phyloP scores from a whole-genome alignment of 2,113 vertebrate genomes.

The Candoia aspera region DNA sequence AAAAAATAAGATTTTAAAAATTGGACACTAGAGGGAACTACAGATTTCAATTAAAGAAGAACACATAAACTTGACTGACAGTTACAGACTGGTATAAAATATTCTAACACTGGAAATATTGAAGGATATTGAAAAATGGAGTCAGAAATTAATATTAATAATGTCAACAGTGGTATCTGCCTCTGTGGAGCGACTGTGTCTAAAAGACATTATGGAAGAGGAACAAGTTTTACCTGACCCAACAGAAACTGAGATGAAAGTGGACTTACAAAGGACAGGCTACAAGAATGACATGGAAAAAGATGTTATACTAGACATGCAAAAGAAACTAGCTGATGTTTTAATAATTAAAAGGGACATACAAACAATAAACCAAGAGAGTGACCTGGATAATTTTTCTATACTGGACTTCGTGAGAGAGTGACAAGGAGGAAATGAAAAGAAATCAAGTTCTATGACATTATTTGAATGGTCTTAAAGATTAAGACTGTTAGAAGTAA shows the following conservation, averaged over 20 bases:
- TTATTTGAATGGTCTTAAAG: too few species aligned
- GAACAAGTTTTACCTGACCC: neutral
- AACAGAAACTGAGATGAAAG: neutral
- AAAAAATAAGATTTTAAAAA: neutral
- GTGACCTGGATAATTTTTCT: too few species aligned
- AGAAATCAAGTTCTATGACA: too few species aligned
- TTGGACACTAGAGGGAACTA: neutral
- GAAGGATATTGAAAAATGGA: neutral
- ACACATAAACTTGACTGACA: neutral
- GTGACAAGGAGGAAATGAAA: too few species aligned
- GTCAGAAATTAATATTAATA: neutral
- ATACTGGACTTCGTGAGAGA: too few species aligned
- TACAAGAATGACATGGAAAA: neutral
- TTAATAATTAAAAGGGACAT: neutral
- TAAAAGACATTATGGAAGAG: neutral
- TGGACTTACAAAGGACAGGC: neutral
- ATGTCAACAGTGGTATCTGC: neutral
- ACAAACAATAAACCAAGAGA: too few species aligned
- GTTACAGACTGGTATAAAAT: neutral
- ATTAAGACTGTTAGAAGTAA: too few species aligned
- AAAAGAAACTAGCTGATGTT: neutral
- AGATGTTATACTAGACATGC: neutral
- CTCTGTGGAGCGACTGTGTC: neutral
- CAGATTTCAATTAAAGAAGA: neutral
- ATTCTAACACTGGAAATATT: neutral